phyloP scores from a whole-genome alignment of 2,113 vertebrate genomes.

The Paramormyrops kingsleyae region DNA sequence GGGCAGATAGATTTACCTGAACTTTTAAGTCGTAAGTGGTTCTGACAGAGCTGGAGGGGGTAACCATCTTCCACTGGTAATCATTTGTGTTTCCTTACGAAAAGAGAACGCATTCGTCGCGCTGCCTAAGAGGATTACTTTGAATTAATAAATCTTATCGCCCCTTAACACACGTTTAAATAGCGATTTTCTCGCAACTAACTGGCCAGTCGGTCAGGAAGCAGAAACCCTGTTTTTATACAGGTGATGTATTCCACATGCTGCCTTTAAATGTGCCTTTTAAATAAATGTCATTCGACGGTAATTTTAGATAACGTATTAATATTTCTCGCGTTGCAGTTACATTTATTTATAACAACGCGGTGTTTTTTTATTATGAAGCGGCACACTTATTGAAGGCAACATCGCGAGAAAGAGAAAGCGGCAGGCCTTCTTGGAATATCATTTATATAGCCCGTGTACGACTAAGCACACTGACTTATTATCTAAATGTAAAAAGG shows the following conservation, averaged over 20 bases:
- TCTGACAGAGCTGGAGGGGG: background rate
- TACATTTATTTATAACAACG: background rate
- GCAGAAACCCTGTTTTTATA: background rate
- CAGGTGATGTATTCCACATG: background rate
- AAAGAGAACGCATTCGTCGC: background rate
- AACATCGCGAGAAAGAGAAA: background rate
- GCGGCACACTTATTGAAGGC: background rate
- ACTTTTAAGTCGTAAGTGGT: background rate
- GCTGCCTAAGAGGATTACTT: background rate
- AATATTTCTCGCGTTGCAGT: background rate
- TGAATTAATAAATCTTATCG: background rate
- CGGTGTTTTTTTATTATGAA: background rate
- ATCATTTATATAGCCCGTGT: background rate
- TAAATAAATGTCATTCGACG: background rate
- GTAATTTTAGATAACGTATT: background rate
- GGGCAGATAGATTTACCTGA: background rate
- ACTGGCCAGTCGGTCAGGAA: background rate
- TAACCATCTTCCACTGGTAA: background rate
- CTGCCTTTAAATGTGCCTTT: background rate
- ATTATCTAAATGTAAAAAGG: background rate
- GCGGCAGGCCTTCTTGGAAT: background rate
- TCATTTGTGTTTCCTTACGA: background rate
- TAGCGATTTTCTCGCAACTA: background rate
- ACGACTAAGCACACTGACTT: background rate
- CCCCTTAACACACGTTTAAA: background rate